A percentile compares a stretch with the other conserved stretches of the same genome.
Evolutionary conservation across 2,888 invertebrate genomes (phyloP).

Genomic region (Drosophila acutilabella): DNA sequence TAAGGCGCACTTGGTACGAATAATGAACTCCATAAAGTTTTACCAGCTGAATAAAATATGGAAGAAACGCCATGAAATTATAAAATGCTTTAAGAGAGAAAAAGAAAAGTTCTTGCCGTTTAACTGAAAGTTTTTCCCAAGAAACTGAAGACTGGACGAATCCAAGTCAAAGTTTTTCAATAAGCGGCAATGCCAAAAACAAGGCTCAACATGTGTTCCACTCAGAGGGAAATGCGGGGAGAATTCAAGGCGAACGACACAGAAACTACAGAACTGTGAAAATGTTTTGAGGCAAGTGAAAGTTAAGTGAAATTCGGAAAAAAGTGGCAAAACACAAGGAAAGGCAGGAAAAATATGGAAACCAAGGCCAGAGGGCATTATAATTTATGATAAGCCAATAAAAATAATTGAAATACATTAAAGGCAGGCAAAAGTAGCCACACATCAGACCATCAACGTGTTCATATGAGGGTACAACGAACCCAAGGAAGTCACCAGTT

Average conservation of each 20-base stretch:
- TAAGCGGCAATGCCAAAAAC: slow-evolving; percentile 52
- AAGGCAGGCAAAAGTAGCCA: slow-evolving; percentile 45
- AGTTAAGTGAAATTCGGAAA: slow-evolving; percentile 13
- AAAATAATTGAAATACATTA: slow-evolving; percentile 76
- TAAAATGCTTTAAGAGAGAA: slow-evolving; percentile 33
- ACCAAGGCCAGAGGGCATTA: slow-evolving; percentile 62
- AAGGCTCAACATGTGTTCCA: slow-evolving; percentile 54
- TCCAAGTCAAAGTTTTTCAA: slow-evolving; percentile 54
- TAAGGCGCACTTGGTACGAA: slow-evolving; percentile 36
- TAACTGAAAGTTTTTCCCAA: slow-evolving; percentile 44
- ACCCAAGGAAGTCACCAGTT: slow-evolving; percentile 24
- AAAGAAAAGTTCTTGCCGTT: slow-evolving; percentile 47
- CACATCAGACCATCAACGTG: slow-evolving; percentile 40
- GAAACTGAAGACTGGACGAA: slow-evolving; percentile 18
- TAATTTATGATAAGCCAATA: slow-evolving; percentile 74
- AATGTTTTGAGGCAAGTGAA: slow-evolving; percentile 34
- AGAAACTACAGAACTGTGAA: slow-evolving; percentile 40
- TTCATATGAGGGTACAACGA: slow-evolving; percentile 46
- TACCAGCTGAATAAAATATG: slow-evolving; percentile 45
- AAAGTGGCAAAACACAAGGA: not conserved
- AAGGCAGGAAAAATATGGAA: slow-evolving; percentile 50
- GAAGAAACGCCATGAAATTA: slow-evolving; percentile 45
- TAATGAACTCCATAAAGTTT: slow-evolving; percentile 58
- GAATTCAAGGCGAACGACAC: not conserved
- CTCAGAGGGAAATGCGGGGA: not conserved